Percentiles rank a stretch among this genome's conserved stretches.
Evolutionary conservation across 2,797 vertebrate genomes (phyloP).

Genomic region (Mormyrus proboscirostris): DNA sequence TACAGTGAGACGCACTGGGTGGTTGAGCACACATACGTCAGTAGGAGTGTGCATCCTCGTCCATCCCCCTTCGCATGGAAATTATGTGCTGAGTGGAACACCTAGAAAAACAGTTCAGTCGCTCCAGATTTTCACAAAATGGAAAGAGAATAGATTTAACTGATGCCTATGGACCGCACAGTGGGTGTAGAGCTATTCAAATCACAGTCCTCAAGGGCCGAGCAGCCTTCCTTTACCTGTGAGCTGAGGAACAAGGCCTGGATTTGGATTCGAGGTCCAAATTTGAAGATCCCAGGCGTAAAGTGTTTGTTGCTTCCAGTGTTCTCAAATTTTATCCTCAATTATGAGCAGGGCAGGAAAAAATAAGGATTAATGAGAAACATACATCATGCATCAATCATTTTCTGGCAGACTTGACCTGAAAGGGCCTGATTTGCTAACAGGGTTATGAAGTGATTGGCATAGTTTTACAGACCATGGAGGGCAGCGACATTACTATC

Average conservation of each 20-base stretch:
- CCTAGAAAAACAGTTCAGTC: neutral
- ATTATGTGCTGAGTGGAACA: neutral
- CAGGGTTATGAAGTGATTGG: neutral
- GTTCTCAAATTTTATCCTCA: neutral
- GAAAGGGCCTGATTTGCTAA: neutral
- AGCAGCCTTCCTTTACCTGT: neutral
- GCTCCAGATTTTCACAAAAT: neutral
- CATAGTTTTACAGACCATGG: neutral
- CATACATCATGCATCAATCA: neutral
- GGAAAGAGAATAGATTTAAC: neutral
- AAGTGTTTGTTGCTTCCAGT: neutral
- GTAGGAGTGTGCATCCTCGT: neutral
- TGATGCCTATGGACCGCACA: neutral
- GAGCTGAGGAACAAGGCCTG: neutral
- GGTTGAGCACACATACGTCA: neutral
- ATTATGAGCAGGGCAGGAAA: neutral
- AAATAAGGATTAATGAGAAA: neutral
- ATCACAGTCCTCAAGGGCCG: neutral
- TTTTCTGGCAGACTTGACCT: neutral
- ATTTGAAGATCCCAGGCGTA: neutral
- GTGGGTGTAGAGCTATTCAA: neutral
- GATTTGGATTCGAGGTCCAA: neutral
- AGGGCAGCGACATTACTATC: neutral
- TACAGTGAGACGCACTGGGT: neutral
- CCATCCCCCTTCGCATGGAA: neutral